These are phyloP conservation scores for Caenorhabditis macrosperma DNA, from an alignment of 2,888 invertebrate genomes.

Conservation along the genomic window DNA sequence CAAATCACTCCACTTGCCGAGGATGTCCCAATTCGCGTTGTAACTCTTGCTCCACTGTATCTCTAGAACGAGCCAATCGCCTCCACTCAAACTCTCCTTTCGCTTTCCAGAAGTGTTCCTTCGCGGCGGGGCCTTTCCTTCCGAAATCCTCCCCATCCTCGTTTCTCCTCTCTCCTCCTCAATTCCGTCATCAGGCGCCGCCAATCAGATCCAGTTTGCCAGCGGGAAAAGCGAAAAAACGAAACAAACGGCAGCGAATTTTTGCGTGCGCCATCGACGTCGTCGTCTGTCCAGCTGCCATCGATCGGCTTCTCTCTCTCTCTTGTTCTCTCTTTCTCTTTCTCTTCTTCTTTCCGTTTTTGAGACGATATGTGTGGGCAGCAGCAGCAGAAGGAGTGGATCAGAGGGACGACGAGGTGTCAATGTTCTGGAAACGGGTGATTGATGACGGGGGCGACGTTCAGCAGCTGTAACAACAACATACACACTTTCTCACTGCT, in stretches of 20 bases:
- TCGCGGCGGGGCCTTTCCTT: neutral
- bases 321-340: neutral
- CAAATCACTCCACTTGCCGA: too few species aligned
- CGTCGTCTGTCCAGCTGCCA: slow-evolving; percentile 8
- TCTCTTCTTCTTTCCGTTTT: neutral
- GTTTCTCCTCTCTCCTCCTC: slow-evolving; percentile 16
- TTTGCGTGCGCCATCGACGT: slow-evolving; percentile 17
- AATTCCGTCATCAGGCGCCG: slow-evolving; percentile 25
- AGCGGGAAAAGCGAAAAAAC: slow-evolving; percentile 40
- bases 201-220: slow-evolving; percentile 40
- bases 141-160: slow-evolving; percentile 20
- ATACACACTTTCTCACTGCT: too few species aligned
- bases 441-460: too few species aligned
- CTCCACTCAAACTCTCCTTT: slow-evolving; percentile 26
- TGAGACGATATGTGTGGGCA: neutral
- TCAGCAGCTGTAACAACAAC: too few species aligned
- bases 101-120: neutral
- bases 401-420: too few species aligned
- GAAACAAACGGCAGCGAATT: slow-evolving; percentile 25
- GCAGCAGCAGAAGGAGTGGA: too few species aligned
- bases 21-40: neutral
- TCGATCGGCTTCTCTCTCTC: slow-evolving; percentile 8
- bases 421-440: too few species aligned
- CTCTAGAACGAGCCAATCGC: neutral
- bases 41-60: too few species aligned